Percentiles rank a stretch among this genome's conserved stretches.
These are phyloP conservation scores for Colletes latitarsis DNA, from an alignment of 1,140 invertebrate species.

Conservation along the genomic window DNA sequence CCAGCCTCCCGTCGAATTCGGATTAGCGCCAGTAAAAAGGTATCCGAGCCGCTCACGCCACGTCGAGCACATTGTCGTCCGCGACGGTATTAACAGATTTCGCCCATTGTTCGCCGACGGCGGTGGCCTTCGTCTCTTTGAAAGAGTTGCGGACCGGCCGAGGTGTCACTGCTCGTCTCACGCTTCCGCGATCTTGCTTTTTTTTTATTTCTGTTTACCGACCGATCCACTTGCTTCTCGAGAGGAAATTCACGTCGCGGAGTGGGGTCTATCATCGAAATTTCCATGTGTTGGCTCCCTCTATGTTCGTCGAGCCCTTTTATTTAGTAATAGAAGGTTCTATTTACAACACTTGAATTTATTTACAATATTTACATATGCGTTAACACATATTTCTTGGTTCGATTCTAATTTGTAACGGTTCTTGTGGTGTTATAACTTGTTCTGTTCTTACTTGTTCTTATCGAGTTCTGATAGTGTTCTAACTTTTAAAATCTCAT, in stretches of 20 bases:
- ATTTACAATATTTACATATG: too few species aligned
- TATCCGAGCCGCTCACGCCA: conserved; percentile 70
- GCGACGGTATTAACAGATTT: conserved; percentile 72
- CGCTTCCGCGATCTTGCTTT: conserved; percentile 45
- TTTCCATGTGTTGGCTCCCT: too few species aligned
- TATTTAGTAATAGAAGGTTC: too few species aligned
- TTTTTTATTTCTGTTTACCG: too few species aligned
- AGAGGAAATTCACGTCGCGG: neutral
- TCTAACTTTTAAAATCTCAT: too few species aligned
- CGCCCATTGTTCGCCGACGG: conserved; percentile 64
- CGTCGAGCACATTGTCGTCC: conserved; percentile 68
- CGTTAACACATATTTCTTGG: too few species aligned
- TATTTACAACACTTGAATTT: too few species aligned
- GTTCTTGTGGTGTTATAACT: too few species aligned
- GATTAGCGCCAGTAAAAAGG: conserved; percentile 75
- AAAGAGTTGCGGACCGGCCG: conserved; percentile 49
- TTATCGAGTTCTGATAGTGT: too few species aligned
- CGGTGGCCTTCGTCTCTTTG: conserved; percentile 40
- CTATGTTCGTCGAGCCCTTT: too few species aligned
- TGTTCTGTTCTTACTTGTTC: too few species aligned
- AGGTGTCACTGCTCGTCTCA: conserved; percentile 68
- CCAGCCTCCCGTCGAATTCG: conserved; percentile 68
- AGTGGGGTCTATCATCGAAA: neutral
- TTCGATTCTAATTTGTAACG: too few species aligned
- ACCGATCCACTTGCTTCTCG: neutral